Evolutionary conservation across 2,888 invertebrate species (phyloP), one percentile per base, ranked within the genome.

Genomic region (Unio pictorum): DNA sequence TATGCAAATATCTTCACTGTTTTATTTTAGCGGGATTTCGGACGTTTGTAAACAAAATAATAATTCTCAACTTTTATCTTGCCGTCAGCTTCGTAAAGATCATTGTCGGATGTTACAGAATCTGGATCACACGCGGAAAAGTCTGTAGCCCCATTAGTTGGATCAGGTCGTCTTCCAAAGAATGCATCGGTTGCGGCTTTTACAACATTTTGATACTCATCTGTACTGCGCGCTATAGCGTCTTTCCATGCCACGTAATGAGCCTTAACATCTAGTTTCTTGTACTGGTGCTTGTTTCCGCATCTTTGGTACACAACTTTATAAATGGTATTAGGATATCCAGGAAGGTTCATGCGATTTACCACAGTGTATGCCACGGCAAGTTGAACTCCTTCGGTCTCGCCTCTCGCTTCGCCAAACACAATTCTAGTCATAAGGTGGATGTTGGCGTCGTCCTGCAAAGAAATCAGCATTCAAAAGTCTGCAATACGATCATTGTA

Each of bases 351-450:
- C 4, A 71, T 66, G 55, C 73, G 34, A 62, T 73, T 73, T 20
- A 73, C 66, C 8, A 73, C 61, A 18, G 71, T 66, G 66, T 70
- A 73, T 17, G 71, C 73, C 1, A 73, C 70, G 26, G 68, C 73
- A 1, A 69, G 23, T 28, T 73, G 69, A 15, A 66, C 73, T 20
- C 8, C 34, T 15, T 54, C 26, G 15, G 71, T 23, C 61, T 73
- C 71, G 6, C 71, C 73, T 60, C 70, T 55, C 6, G 73, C 73
- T 56, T 73, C 73, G 11, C 73, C 73, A 58, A 66, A 71, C 7
- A 73, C 73, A 3, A 73, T 66, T 7, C 73, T 59, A n/a, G 61
- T 67, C 0, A 71, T 61, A 23, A 68, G 58, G 18, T 68, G 45
- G 59, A 28, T 64, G 28, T 68, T 34, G 1, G 26, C 64, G 26